These are phyloP conservation scores for Diprion similis DNA, from an alignment of 1,140 invertebrate species.

Conservation along the genomic window DNA sequence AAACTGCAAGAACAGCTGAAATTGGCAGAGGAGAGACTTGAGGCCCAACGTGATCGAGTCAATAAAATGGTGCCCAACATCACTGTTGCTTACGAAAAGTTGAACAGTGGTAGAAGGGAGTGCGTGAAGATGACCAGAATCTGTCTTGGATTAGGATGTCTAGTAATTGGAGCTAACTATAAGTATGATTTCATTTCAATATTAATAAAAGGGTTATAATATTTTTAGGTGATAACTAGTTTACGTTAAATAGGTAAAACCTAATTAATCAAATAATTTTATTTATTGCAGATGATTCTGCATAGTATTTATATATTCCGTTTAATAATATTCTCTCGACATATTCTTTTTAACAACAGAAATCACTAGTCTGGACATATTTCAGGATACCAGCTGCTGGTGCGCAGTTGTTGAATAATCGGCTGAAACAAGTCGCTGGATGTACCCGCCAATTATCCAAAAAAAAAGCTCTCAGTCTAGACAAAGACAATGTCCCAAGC, in stretches of 20 bases:
- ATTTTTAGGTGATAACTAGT: no score
- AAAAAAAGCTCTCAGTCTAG: conserved; percentile 34
- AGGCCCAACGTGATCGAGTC: conserved; percentile 43
- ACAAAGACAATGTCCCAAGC: neutral
- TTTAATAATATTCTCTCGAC: no score
- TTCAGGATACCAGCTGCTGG: conserved; percentile 51
- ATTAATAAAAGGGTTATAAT: neutral
- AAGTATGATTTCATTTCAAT: conserved; percentile 42
- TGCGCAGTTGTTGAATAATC: conserved; percentile 47
- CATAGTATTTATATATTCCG: no score
- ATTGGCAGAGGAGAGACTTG: conserved; percentile 47
- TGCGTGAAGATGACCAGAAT: conserved; percentile 51
- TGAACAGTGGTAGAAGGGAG: conserved; percentile 47
- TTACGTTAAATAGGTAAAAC: no score
- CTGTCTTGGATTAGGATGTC: conserved; percentile 50
- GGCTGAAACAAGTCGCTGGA: conserved; percentile 48
- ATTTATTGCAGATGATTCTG: no score
- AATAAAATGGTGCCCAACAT: conserved; percentile 46
- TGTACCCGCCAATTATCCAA: conserved; percentile 44
- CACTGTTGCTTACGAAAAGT: conserved; percentile 43
- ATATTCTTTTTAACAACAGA: neutral
- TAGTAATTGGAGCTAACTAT: conserved; percentile 49
- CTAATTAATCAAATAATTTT: no score
- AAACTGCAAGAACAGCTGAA: conserved; percentile 46
- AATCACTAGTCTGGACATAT: conserved; percentile 18